A percentile compares a stretch with the other conserved stretches of the same genome.
Evolutionary conservation across 2,888 invertebrate genomes (phyloP).

Genomic region (Eristalinus sepulchralis): DNA sequence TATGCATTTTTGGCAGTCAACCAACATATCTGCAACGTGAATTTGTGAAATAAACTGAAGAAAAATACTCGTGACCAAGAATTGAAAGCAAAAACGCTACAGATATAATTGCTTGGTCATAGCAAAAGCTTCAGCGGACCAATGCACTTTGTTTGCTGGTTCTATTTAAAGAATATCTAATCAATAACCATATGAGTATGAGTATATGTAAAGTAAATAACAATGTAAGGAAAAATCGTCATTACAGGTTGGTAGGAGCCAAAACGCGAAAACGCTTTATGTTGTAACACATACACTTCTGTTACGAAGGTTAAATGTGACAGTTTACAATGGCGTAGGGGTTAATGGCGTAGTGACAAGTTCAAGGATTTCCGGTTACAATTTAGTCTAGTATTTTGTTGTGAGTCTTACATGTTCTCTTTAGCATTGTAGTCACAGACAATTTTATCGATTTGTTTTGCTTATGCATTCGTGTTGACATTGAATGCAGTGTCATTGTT

Average conservation of each 20-base stretch:
- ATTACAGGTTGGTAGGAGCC: slow-evolving; percentile 16
- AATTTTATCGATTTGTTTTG: background rate
- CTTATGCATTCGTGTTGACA: slow-evolving; percentile 8
- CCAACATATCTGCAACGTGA: background rate
- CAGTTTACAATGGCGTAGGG: slow-evolving; percentile 5
- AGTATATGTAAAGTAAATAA: background rate
- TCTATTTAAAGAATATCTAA: slow-evolving; percentile 23
- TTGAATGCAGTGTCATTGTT: slow-evolving; percentile 15
- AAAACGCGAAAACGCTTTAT: slow-evolving; percentile 27
- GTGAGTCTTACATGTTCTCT: background rate
- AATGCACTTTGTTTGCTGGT: background rate
- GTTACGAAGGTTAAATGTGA: slow-evolving; percentile 12
- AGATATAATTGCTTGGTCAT: background rate
- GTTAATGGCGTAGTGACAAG: slow-evolving; percentile 37
- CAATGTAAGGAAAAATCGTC: slow-evolving; percentile 30
- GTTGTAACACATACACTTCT: slow-evolving; percentile 3
- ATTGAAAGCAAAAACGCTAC: too few species aligned
- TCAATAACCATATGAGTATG: slow-evolving; percentile 14
- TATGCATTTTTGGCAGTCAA: background rate
- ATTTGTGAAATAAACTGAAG: background rate
- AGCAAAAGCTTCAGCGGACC: background rate
- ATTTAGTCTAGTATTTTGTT: background rate
- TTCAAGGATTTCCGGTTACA: slow-evolving; percentile 43
- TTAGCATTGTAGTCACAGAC: background rate
- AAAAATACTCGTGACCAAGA: slow-evolving; percentile 13